Percentiles rank a stretch among this genome's conserved stretches.
These are phyloP conservation scores for Felis chaus DNA, from an alignment of 2,113 vertebrate genomes.

Conservation along the genomic window DNA sequence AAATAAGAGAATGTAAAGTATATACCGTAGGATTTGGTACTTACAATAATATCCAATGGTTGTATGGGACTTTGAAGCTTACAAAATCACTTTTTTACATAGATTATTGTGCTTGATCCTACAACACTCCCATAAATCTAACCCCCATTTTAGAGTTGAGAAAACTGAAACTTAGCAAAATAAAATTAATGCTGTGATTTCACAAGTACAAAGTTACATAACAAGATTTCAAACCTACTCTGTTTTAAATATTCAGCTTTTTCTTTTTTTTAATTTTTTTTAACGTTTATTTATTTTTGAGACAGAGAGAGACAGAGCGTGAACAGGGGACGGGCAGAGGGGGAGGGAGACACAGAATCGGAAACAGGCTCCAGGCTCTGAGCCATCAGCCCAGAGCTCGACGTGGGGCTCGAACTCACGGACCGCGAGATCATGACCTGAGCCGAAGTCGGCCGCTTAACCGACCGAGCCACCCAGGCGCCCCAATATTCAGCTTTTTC, in stretches of 20 bases:
- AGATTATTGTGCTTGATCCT: not conserved
- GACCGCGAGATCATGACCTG: no score
- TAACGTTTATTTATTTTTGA: no score
- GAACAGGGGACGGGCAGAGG: no score
- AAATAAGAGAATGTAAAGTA: not conserved
- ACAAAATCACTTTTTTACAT: not conserved
- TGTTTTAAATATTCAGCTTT: not conserved
- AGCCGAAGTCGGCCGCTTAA: no score
- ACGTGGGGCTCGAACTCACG: fast-evolving
- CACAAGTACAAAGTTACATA: not conserved
- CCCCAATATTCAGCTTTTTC: not conserved
- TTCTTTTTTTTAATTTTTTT: not conserved
- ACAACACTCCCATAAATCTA: not conserved
- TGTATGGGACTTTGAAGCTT: not conserved
- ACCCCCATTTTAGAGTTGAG: not conserved
- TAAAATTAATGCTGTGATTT: not conserved
- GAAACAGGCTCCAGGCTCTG: no score
- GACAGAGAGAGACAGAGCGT: no score
- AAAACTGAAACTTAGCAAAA: not conserved
- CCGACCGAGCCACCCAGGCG: no score
- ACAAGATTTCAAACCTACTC: not conserved
- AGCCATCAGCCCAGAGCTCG: no score
- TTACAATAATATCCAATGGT: not conserved
- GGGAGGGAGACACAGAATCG: no score
- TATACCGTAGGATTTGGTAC: not conserved